Conservation (phyloP, 2,888 invertebrate genomes). For the Archips crataeganus region DNA sequence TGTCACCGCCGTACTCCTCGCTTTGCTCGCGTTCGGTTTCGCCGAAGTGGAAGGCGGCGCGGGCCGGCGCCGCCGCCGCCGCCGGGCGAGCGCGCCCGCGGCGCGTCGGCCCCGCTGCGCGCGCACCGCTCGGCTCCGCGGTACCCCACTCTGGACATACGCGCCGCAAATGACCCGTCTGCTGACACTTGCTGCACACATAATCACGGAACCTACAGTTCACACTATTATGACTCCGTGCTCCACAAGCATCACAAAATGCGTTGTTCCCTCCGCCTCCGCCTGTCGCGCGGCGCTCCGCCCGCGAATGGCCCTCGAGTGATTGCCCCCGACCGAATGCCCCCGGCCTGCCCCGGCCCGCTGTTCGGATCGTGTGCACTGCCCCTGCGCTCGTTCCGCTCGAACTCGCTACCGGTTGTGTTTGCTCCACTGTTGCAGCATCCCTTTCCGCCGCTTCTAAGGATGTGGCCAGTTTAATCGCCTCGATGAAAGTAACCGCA, state of each 20-base stretch:
- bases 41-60: no score
- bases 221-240: slow-evolving; percentile 5
- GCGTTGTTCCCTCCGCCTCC: no score
- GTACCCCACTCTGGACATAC: slow-evolving; percentile 36
- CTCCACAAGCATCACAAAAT: slow-evolving; percentile 9
- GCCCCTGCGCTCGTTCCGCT: background rate
- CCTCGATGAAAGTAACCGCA: background rate
- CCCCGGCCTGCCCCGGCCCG: no score
- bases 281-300: no score
- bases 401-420: background rate
- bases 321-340: no score
- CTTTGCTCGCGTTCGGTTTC: no score
- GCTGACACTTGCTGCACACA: slow-evolving; percentile 40
- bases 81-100: no score
- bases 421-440: slow-evolving; percentile 1
- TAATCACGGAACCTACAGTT: slow-evolving; percentile 35
- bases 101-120: no score
- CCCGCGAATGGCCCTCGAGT: no score
- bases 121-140: no score
- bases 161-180: slow-evolving; percentile 40
- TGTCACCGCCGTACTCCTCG: background rate
- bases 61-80: background rate
- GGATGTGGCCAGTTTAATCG: slow-evolving; percentile 16
- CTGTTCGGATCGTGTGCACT: no score
- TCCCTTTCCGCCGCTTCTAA: slow-evolving; percentile 18